These are phyloP conservation scores for Macroglossus sobrinus DNA, from an alignment of 2,113 vertebrate genomes.

Conservation along the genomic window DNA sequence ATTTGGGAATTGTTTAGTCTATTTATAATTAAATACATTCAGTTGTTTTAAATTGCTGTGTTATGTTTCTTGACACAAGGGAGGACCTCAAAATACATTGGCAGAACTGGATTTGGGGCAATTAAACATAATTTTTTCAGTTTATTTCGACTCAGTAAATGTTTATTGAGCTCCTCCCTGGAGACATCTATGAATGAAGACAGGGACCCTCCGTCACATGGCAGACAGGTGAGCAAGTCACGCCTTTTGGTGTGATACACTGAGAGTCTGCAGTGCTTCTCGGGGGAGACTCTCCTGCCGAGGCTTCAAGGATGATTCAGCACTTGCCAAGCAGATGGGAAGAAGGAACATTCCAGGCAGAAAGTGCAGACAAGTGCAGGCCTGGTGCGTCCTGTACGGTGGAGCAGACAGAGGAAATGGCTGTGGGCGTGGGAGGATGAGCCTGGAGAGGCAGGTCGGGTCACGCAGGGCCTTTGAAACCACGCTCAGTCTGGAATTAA, in stretches of 20 bases:
- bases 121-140: neutral
- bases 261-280: neutral
- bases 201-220: accelerated
- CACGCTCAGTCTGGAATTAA: neutral
- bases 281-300: neutral
- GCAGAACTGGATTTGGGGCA: neutral
- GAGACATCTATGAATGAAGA: neutral
- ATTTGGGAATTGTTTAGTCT: neutral
- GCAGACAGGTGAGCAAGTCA: neutral
- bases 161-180: neutral
- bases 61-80: neutral
- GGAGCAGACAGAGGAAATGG: neutral
- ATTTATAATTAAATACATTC: neutral
- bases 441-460: neutral
- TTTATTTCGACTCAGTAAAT: neutral
- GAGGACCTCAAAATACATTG: neutral
- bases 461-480: neutral
- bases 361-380: neutral
- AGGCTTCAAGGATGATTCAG: neutral
- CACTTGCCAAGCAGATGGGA: neutral
- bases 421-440: neutral
- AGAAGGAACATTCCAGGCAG: neutral
- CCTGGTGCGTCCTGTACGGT: neutral
- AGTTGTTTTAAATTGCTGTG: neutral
- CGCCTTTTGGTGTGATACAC: neutral